Base-by-base conservation (phyloP, 2,797 vertebrate genomes). In the Molossus alvarezi region DNA sequence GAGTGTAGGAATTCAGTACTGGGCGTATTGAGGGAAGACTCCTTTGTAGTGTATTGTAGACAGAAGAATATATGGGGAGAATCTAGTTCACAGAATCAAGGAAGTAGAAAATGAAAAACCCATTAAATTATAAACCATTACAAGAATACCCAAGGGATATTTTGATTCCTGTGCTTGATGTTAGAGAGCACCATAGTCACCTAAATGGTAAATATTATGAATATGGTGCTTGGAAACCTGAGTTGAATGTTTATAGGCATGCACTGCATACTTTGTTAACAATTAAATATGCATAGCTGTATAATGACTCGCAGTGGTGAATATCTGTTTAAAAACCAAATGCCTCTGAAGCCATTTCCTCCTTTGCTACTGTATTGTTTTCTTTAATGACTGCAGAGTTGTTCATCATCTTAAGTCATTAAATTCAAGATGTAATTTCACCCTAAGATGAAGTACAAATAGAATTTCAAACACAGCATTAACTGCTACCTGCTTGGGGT, bases 291-390 rank as follows among this genome's bases (percentile, higher is more conserved):
- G 27, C 29, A 57, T 58, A 48, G 71, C 45, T 69, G 7, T 81
- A 29, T 51, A 73, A 91, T 41, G 57, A 27, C 55, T 97, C 71
- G 96, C 95, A 97, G 96, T 94, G 97, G 97, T 96, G 87, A 83
- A 53, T 62, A 69, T 33, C 21, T 85, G 71, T 76, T 25, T n/a
- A 6, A 88, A 92, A 90, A 37, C 10, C 53, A 88, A 33, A 48
- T 71, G 25, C 69, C 25, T 95, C 37, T 20, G 62, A 81, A 80
- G 58, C 55, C 20, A 69, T 45, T 79, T 88, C 48, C 29, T 75
- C 33, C 82, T 95, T 55, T 90, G 76, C 80, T 51, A 41, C 14
- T 79, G 29, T 65, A 75, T 58, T 72, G 8, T 48, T 94, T 67
- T 72, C 51, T 25, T 94, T 25, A 10, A 51, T 92, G 41, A 67